Percentiles rank a stretch among this genome's conserved stretches.
These are phyloP conservation scores for Bhutanitis thaidina DNA, from an alignment of 2,888 invertebrate species.

Conservation along the genomic window DNA sequence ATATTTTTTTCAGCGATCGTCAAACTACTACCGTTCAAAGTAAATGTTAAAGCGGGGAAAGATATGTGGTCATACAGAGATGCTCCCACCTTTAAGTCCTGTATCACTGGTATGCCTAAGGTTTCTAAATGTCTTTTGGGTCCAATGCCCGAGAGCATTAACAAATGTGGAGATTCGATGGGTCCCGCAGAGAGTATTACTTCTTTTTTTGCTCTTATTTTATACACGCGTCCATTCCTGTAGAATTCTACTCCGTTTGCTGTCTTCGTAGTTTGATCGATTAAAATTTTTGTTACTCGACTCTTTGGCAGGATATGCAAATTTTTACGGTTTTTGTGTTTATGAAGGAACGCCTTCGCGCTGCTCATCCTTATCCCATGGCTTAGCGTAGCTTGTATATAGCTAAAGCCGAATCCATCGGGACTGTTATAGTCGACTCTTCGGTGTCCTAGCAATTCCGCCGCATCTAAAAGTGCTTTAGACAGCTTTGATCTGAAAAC, in stretches of 20 bases:
- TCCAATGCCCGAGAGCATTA: conserved; percentile 84
- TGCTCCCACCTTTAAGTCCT: conserved; percentile 83
- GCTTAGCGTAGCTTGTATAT: conserved; percentile 66
- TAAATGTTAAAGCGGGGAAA: conserved; percentile 78
- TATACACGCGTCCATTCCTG: conserved; percentile 63
- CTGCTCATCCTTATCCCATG: conserved; percentile 75
- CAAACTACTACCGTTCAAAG: conserved; percentile 63
- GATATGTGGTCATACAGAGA: conserved; percentile 85
- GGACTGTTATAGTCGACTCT: conserved; percentile 86
- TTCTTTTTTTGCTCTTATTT: conserved; percentile 70
- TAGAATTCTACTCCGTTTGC: conserved; percentile 58
- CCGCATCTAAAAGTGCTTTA: conserved; percentile 83
- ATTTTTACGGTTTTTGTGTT: conserved; percentile 74
- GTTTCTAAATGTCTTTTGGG: conserved; percentile 80
- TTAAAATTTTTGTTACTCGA: conserved; percentile 78
- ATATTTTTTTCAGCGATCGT: conserved; percentile 47
- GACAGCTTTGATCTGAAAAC: conserved; percentile 75
- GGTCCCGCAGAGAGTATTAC: conserved; percentile 85
- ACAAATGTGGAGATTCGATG: conserved; percentile 88
- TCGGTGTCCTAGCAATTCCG: conserved; percentile 81
- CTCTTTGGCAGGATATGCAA: conserved; percentile 78
- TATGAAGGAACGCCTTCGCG: conserved; percentile 80
- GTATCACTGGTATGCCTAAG: conserved; percentile 79
- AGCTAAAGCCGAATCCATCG: conserved; percentile 79
- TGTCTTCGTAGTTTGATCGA: conserved; percentile 74